Base-by-base conservation (phyloP, 2,888 invertebrate genomes). In the Spisula subtruncata region DNA sequence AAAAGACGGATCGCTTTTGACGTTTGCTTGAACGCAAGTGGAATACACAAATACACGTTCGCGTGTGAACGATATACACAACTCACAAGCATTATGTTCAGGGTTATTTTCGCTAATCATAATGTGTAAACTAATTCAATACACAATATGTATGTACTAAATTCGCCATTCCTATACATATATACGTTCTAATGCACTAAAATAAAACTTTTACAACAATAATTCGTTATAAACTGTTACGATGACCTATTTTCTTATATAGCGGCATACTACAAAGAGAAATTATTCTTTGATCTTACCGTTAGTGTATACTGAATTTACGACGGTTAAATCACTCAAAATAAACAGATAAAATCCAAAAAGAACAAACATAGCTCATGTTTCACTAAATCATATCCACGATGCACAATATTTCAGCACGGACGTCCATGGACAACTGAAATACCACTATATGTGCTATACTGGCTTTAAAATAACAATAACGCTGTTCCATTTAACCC, bases 381-480 rank as follows among this genome's bases (percentile, higher is more conserved):
- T 83, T 88, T 56, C 87, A 88, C 80, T n/a, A 54, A 41, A 41
- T 83, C 87, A 88, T 88, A 88, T 88, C 84, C 87, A 83, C 83
- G 56, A 84, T 75, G 32, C 83, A 88, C 87, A 88, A 83, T 20
- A n/a, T 88, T 25, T 48, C 80, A 83, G 79, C 85, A 85, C 80
- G 48, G 25, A 71, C 54, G 83, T 16, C 35, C 18, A 60, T 20
- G 87, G 80, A 83, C 83, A 83, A 80, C 54, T 54, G 18, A n/a
- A 54, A 54, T 80, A 80, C 56, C 85, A 85, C 85, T 54, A 20
- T 85, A 85, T 80, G 85, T 85, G 85, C 85, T 85, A 85, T 85
- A 85, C n/a, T 85, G 85, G 87, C 79, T 88, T 79, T 83, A 83
- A 80, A 83, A 88, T 88, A 88, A 88, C 87, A 88, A 88, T 88